Conservation (phyloP, 2,797 vertebrate species). For the Nasua narica region DNA sequence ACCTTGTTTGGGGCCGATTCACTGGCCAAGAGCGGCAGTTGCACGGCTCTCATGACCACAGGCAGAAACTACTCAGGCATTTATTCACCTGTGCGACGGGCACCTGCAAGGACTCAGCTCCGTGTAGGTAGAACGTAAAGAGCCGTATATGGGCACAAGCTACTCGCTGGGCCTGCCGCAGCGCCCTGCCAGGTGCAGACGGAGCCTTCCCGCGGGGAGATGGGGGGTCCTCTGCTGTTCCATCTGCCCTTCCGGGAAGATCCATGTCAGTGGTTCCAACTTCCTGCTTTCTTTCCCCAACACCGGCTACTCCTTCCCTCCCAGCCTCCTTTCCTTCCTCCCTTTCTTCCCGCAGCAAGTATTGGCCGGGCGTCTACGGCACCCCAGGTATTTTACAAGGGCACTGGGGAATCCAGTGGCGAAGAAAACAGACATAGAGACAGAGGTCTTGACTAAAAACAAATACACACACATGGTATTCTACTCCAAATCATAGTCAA, state of each 20-base stretch:
- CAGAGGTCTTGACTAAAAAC: neutral
- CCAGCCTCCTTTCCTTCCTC: too few relatives aligned
- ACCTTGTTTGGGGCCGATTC: neutral
- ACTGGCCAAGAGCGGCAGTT: neutral
- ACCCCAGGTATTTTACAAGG: neutral
- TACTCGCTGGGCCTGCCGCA: neutral
- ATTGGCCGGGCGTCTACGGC: neutral
- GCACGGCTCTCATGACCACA: neutral
- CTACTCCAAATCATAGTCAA: accelerated
- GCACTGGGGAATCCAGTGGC: neutral
- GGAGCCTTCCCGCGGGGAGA: accelerated
- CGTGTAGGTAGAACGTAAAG: neutral
- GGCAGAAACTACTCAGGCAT: neutral
- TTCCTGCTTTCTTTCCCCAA: neutral
- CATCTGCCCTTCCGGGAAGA: neutral
- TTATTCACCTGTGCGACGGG: neutral
- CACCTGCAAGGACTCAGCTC: neutral
- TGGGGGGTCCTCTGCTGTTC: neutral
- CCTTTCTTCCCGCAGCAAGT: neutral
- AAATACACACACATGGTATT: neutral
- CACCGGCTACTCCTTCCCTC: neutral
- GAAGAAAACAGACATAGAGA: neutral
- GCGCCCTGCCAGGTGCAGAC: neutral
- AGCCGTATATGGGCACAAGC: neutral
- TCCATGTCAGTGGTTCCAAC: neutral